Base-by-base conservation (phyloP, 2,113 vertebrate genomes). In the Dasyornis broadbenti region DNA sequence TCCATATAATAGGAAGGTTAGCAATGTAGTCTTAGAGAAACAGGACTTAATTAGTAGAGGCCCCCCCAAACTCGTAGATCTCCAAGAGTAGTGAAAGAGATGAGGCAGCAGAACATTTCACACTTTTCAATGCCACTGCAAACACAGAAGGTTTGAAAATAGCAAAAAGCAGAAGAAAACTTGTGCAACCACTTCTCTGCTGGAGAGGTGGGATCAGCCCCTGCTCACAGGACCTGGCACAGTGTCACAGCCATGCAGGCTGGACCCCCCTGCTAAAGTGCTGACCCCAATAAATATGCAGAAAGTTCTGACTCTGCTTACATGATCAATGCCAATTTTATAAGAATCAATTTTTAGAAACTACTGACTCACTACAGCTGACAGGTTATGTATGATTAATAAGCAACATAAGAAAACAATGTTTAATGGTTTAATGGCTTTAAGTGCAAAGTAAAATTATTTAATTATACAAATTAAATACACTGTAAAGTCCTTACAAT, bases 371-470 rank as follows among this genome's bases (percentile, higher is more conserved):
- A 68, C 15, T 42, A 83, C 82, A 91, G 64, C 82, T 93, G 85
- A 71, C 28, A 81, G 39, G 54, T 73, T 80, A 77, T 1, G 1
- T 47, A 35, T 73, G 79, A 90, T 86, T 81, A 88, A 94, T 45
- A 86, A 33, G 71, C 52, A 90, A 75, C 63, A 61, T 7, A 76
- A 57, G 39, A 72, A 92, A 92, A 65, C 56, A 71, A 69, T 50
- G 49, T 75, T 83, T 81, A 80, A 82, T 47, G 92, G 35, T 88
- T 95, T 82, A 90, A 95, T 82, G 40, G 22, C 44, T 93, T 90
- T 64, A 71, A 86, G 31, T 7, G 4, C 42, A 71, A 84, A 39
- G 35, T 16, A 94, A 81, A 93, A 90, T 64, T 60, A 66, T 79
- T 90, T 88, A 86, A 90, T 63, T 45, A 71, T 35, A 64, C 47